phyloP scores from a whole-genome alignment of 1,140 invertebrate species.

The Zaprionus nigranus region DNA sequence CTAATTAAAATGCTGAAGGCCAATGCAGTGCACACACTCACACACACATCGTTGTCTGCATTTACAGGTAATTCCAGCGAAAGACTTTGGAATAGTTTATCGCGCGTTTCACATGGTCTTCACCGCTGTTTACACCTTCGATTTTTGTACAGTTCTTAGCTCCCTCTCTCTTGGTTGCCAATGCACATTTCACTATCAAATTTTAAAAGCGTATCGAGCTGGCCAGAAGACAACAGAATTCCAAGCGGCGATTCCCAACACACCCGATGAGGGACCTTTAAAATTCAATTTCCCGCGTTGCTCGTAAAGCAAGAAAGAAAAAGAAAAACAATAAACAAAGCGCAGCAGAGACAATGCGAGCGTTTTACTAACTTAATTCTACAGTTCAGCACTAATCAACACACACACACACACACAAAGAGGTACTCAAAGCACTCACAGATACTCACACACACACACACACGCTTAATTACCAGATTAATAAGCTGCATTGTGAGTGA shows the following conservation, averaged over 20 bases:
- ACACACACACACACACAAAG: conserved; percentile 28
- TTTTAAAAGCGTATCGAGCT: conserved; percentile 43
- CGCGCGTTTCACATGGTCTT: background rate
- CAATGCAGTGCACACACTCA: background rate
- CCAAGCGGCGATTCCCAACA: conserved; percentile 5
- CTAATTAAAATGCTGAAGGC: conserved; percentile 12
- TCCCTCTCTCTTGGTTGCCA: background rate
- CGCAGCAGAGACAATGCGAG: conserved; percentile 53
- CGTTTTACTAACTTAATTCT: conserved; percentile 77
- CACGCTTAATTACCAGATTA: conserved; percentile 69
- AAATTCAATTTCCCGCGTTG: conserved; percentile 22
- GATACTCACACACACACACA: conserved; percentile 10
- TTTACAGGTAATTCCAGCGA: background rate
- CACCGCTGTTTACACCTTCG: conserved; percentile 6
- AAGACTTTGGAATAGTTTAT: background rate
- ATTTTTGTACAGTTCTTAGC: background rate
- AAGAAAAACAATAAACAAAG: conserved; percentile 26
- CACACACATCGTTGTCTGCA: background rate
- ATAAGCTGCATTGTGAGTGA: conserved; percentile 72
- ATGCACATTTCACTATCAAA: conserved; percentile 50
- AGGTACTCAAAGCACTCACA: background rate
- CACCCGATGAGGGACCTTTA: conserved; percentile 4
- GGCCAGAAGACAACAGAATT: conserved; percentile 25
- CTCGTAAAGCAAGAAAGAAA: conserved; percentile 20
- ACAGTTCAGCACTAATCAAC: conserved; percentile 54